A percentile compares a stretch with the other conserved stretches of the same genome.
Conservation (phyloP, 2,888 invertebrate genomes). For the Tenthredo livida region DNA sequence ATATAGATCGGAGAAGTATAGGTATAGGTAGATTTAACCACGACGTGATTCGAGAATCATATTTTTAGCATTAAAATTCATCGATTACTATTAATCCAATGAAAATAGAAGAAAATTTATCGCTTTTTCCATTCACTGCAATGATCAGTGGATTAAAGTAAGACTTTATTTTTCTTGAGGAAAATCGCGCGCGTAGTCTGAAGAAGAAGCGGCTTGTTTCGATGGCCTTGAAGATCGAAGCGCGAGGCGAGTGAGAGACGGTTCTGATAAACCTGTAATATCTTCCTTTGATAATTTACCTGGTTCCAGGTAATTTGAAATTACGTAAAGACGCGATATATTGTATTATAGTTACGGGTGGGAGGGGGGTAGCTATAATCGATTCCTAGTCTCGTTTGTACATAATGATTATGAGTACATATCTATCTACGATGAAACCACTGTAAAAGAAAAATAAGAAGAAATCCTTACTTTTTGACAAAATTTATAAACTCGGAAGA, state of each 20-base stretch:
- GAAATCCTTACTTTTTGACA: neutral
- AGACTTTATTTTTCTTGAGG: neutral
- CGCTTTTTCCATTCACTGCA: neutral
- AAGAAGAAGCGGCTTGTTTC: neutral
- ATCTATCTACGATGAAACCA: too few species aligned
- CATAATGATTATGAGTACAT: neutral
- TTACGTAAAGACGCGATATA: constrained; percentile 24
- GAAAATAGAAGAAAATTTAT: neutral
- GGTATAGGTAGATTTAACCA: neutral
- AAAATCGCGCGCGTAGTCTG: neutral
- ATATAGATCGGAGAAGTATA: constrained; percentile 3
- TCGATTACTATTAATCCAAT: neutral
- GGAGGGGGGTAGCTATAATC: too few species aligned
- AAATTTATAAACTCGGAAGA: neutral
- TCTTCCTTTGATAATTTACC: constrained; percentile 36
- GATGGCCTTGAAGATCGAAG: constrained; percentile 16
- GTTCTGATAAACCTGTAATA: constrained; percentile 45
- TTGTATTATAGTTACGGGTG: neutral
- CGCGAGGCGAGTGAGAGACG: neutral
- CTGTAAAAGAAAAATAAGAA: neutral
- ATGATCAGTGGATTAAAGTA: neutral
- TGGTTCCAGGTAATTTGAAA: constrained; percentile 19
- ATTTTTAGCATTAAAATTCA: neutral
- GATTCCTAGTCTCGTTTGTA: neutral
- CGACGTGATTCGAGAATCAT: neutral